Percentiles rank a stretch among this genome's conserved stretches.
Evolutionary conservation across 2,797 vertebrate genomes (phyloP).

Genomic region (Lateolabrax maculatus): DNA sequence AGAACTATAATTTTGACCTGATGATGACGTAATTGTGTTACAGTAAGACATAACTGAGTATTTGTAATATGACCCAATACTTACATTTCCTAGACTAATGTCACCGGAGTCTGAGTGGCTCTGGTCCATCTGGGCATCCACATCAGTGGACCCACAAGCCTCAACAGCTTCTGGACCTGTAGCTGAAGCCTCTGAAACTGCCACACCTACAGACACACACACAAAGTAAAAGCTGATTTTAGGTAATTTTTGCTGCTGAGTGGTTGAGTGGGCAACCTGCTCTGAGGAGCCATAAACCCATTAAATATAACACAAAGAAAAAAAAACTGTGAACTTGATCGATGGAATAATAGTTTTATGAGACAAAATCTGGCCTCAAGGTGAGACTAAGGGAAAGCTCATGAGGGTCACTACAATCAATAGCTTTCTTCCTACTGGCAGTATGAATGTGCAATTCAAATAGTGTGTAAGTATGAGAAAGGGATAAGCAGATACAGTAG

Average conservation of each 20-base stretch:
- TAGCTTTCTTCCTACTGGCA: not conserved
- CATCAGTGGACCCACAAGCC: slow-evolving; percentile 14
- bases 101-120: slow-evolving; percentile 63
- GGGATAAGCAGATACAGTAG: not conserved
- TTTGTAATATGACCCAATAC: not conserved
- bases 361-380: not conserved
- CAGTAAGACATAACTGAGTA: not conserved
- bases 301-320: slow-evolving; percentile 1
- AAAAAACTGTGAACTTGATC: not conserved
- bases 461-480: not conserved
- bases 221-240: too few relatives aligned
- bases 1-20: not conserved
- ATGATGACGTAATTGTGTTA: not conserved
- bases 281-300: not conserved
- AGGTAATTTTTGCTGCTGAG: not conserved
- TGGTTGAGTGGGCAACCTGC: not conserved
- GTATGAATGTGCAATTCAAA: not conserved
- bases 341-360: not conserved
- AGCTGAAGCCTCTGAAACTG: slow-evolving; percentile 35
- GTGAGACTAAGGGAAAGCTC: not conserved
- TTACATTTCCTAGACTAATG: slow-evolving; percentile 80
- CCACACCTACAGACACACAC: slow-evolving; percentile 22
- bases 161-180: slow-evolving; percentile 33
- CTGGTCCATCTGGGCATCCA: slow-evolving; percentile 44
- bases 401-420: not conserved